These are phyloP conservation scores for Peromyscus eremicus DNA, from an alignment of 2,797 vertebrate species.

Conservation along the genomic window DNA sequence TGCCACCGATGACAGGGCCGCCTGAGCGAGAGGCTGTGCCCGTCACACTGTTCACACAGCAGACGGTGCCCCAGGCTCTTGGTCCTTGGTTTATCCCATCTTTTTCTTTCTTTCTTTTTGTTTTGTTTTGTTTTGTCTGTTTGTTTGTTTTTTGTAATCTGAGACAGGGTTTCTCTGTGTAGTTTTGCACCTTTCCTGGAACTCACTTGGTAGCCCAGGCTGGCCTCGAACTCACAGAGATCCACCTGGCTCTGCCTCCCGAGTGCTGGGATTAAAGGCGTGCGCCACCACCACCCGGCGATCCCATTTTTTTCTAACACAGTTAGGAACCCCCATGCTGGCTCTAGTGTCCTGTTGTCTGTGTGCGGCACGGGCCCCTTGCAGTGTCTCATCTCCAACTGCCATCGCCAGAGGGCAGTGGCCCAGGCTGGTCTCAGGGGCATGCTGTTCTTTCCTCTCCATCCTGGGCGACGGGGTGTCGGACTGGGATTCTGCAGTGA, in stretches of 20 bases:
- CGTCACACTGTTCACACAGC: background rate
- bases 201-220: too few species aligned
- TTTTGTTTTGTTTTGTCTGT: too few species aligned
- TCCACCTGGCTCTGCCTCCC: too few species aligned
- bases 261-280: too few species aligned
- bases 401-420: background rate
- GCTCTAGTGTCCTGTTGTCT: background rate
- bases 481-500: background rate
- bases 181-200: too few species aligned
- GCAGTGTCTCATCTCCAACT: background rate
- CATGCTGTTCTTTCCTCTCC: background rate
- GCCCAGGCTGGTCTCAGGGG: background rate
- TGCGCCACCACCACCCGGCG: too few species aligned
- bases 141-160: too few species aligned
- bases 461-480: background rate
- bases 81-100: background rate
- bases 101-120: too few species aligned
- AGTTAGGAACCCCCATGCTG: background rate
- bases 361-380: background rate
- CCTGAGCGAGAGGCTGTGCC: rapidly evolving
- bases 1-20: background rate
- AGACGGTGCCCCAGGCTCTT: background rate
- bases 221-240: too few species aligned
- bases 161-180: too few species aligned
- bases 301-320: too few species aligned